These are phyloP conservation scores for Theocolax elegans DNA, from an alignment of 1,140 invertebrate genomes.

Conservation along the genomic window DNA sequence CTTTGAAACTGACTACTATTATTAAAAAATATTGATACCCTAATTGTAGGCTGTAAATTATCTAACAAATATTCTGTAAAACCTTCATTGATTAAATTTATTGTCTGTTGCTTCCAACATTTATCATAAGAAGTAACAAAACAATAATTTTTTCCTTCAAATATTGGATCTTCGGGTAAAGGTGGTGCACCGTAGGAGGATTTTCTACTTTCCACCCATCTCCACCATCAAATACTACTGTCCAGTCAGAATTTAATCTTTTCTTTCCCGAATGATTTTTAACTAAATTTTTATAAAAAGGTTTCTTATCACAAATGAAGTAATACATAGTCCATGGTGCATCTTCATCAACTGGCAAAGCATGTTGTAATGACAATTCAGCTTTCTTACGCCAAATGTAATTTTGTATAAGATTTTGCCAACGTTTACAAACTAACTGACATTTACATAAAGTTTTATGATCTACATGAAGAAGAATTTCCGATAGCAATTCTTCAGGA, in stretches of 20 bases:
- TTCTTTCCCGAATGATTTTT: slow-evolving; percentile 61
- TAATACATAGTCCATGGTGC: slow-evolving; percentile 57
- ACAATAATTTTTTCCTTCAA: slow-evolving; percentile 54
- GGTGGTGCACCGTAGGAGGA: slow-evolving; percentile 57
- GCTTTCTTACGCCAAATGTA: slow-evolving; percentile 64
- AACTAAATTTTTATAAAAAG: slow-evolving; percentile 63
- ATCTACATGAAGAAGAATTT: slow-evolving; percentile 58
- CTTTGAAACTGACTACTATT: too few species aligned
- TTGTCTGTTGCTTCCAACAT: slow-evolving; percentile 60
- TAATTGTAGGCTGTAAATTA: slow-evolving; percentile 57
- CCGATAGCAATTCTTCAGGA: slow-evolving; percentile 59
- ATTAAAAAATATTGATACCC: slow-evolving; percentile 41
- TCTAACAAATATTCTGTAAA: slow-evolving; percentile 58
- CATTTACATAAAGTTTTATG: slow-evolving; percentile 56
- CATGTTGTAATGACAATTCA: slow-evolving; percentile 46
- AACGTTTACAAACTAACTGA: slow-evolving; percentile 64
- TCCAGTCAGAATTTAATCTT: slow-evolving; percentile 56
- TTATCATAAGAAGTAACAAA: slow-evolving; percentile 63
- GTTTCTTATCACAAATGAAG: slow-evolving; percentile 58
- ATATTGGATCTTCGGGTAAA: slow-evolving; percentile 54
- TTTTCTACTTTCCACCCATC: slow-evolving; percentile 56
- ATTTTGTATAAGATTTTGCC: slow-evolving; percentile 59
- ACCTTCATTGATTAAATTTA: slow-evolving; percentile 57
- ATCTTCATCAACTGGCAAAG: slow-evolving; percentile 46
- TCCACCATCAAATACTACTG: slow-evolving; percentile 51